Base-by-base conservation (phyloP, 2,888 invertebrate genomes). In the Pseudoips prasinana region DNA sequence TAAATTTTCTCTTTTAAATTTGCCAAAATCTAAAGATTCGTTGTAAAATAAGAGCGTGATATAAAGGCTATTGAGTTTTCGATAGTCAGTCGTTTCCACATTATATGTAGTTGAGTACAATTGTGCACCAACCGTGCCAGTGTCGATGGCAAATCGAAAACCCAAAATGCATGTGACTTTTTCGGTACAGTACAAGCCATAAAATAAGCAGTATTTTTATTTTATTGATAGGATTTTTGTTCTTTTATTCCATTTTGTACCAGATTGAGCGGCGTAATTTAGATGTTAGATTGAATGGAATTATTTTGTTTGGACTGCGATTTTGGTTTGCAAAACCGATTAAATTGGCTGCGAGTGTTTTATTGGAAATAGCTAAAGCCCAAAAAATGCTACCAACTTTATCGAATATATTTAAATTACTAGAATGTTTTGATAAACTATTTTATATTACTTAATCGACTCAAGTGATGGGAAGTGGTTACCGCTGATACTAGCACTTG, bases 141-240 rank as follows among this genome's bases (percentile, higher is more conserved):
- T 36, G 29, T 25, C 36, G 30, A 50, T 40, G 29, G 38, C 28
- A 31, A 33, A 46, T 39, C 42, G 29, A 36, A 46, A 35, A 56
- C 45, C 42, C 46, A 39, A 47, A 54, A 41, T 33, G 36, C 27
- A 22, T 22, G 14, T 8, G 20, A 33, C 10, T 28, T 40, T 39
- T 34, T 29, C 24, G 32, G 28, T 54, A 57, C 58, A 48, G 31
- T 46, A 36, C 10, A 17, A 32, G 49, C 49, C 46, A 31, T 56
- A 44, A 56, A 44, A 53, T 52, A 52, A 40, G 43, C 38, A 47
- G 52, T 47, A 52, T 44, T 22, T 53, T 53, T 52, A 52, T 52
- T 52, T 43, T 36, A 46, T 56, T 43, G 39, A 52, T 56, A 52
- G 37, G 47, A 38, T 52, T 14, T 14, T 14, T 14, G 14, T 14